Base-by-base conservation (phyloP, 2,888 invertebrate species). In the Apamea anceps region DNA sequence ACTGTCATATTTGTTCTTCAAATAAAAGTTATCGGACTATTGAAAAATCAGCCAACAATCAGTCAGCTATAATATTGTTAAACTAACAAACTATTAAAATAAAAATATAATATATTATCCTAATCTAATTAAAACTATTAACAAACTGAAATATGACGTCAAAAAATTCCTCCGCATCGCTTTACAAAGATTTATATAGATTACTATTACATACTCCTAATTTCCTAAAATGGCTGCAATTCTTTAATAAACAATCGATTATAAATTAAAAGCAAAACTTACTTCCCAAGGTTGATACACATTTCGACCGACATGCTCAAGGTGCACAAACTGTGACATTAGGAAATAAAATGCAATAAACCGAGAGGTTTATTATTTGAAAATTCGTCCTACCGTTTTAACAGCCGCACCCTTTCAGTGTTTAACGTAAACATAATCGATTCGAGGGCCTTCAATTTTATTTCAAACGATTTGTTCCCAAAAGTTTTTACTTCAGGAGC, bases 301-400 rank as follows among this genome's bases (percentile, higher is more conserved):
- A 68, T 62, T 73, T 57, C 15, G 45, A 60, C n/a, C 4, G 13
- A 57, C 32, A 28, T 62, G 12, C 28, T 48, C 74, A 89, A 85
- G 79, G 79, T 85, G 80, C 66, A 67, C 28, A 85, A 18, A 18
- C 68, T 54, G 66, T 78, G 62, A 77, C 72, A 68, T 74, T 81
- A 80, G 77, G 75, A 88, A 80, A 86, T 84, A 81, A 84, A 82
- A 77, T 57, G 66, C 54, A 63, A 80, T 82, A 90, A 81, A 86
- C 84, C 54, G 7, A 72, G 28, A 77, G 75, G 88, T 91, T 92
- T 92, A 93, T 88, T 75, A 89, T 85, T 85, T 85, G 75, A 91
- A 92, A 93, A 94, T 93, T 91, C 84, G 89, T 92, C 94, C 95
- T 96, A 94, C 96, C 93, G 96, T 95, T 95, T 96, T 95, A 95